A percentile compares a stretch with the other conserved stretches of the same genome.
Evolutionary conservation across 1,140 invertebrate species (phyloP).

Genomic region (Propsilocerus akamusi): DNA sequence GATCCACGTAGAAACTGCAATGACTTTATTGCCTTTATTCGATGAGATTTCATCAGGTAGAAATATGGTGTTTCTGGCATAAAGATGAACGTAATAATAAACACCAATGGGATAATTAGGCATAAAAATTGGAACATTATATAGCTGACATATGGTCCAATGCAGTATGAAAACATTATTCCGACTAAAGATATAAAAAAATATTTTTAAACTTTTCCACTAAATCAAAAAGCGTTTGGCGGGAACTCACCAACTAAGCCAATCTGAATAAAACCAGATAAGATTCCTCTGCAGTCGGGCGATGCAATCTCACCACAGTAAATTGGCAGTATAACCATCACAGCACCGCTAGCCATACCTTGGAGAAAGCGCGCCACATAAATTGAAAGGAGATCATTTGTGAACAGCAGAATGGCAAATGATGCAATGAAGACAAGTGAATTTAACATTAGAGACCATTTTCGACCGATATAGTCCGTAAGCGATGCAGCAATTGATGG

Average conservation of each 20-base stretch:
- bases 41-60: not conserved
- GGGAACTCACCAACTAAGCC: not conserved
- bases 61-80: not conserved
- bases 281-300: not conserved
- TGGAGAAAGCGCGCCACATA: not conserved
- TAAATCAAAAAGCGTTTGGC: too few species aligned
- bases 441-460: not conserved
- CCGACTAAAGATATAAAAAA: not conserved
- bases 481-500: not conserved
- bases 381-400: not conserved
- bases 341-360: not conserved
- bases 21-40: not conserved
- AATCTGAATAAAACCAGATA: not conserved
- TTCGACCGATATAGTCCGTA: not conserved
- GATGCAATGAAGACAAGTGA: not conserved
- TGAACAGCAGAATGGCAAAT: not conserved
- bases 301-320: not conserved
- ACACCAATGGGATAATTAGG: not conserved
- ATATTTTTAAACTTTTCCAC: not conserved
- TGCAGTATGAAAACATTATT: not conserved
- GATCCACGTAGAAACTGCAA: not conserved
- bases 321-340: not conserved
- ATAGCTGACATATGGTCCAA: not conserved
- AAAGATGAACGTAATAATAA: not conserved
- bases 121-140: not conserved